Base-by-base conservation (phyloP, 2,888 invertebrate genomes). In the Rhopalosiphum nymphaeae region DNA sequence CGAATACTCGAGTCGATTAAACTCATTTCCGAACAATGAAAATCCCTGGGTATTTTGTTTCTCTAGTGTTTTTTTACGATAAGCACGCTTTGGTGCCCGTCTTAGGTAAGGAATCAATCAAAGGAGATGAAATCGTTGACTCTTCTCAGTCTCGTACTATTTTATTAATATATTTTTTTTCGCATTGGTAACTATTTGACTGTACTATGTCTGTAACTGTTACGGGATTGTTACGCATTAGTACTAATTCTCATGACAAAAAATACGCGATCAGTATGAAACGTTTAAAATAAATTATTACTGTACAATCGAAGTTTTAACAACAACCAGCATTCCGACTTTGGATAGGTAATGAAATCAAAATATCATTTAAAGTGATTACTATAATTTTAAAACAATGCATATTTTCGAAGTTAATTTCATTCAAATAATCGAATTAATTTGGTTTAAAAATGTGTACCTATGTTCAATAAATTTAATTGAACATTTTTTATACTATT, bases 21-120 rank as follows among this genome's bases (percentile, higher is more conserved):
- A 78, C 36, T 78, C 78, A 78, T 78, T 78, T 9, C 78, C 78
- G 9, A 78, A 78, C 36, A 78, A 36, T 78, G 21, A 36, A 78
- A 78, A 87, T 26, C 46, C 46, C 87, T 21, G 49, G 88, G 36
- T 88, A 56, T 36, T 88, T 88, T 25, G 56, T n/a, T 88, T 56
- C 36, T 56, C 4, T 10, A 36, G 53, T 36, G 36, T 88, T 91
- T 91, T 90, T 67, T 78, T 53, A 36, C 25, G 29, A 49, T 46
- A 90, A 67, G 49, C 36, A n/a, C 49, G 25, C 26, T 21, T 53
- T 46, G 13, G 25, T 25, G 1, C 36, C 7, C 26, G 78, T 84
- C 56, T 84, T 53, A 56, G 91, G 42, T 84, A 91, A 56, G 5
- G 84, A 56, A 84, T 84, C 42, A 84, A 91, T 91, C 42, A 29